Evolutionary conservation across 30 jellyfish, hydroid and myxozoan genomes (phyloP).

Genomic region (Cassiopea xamachana): DNA sequence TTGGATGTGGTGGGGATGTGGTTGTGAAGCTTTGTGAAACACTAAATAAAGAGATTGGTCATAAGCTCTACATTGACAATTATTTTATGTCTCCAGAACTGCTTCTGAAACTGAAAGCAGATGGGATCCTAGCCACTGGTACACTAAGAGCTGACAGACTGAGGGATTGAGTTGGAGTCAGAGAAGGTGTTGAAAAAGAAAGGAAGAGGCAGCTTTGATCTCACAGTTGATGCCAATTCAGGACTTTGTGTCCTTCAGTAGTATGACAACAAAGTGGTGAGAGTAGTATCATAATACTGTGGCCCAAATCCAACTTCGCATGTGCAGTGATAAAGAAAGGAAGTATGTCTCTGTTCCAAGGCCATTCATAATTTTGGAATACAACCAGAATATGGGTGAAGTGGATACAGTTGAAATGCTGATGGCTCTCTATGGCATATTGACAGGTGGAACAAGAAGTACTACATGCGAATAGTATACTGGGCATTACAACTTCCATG

Average conservation of each 20-base stretch:
- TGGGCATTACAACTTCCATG: slow-evolving; percentile 50
- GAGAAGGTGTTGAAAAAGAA: slow-evolving; percentile 32
- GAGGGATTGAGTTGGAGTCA: slow-evolving; percentile 11
- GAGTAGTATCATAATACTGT: slow-evolving; percentile 46
- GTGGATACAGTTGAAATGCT: slow-evolving; percentile 26
- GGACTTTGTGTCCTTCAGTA: slow-evolving; percentile 61
- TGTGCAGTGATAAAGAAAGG: slow-evolving; percentile 28
- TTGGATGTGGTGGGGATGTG: slow-evolving; percentile 54
- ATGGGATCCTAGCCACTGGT: slow-evolving; percentile 32
- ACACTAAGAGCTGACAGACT: slow-evolving; percentile 48
- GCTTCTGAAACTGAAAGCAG: slow-evolving; percentile 27
- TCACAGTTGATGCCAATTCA: slow-evolving; percentile 67
- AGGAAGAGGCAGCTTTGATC: slow-evolving; percentile 50
- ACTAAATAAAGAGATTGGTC: slow-evolving; percentile 9
- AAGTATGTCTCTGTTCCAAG: background rate
- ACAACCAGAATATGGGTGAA: slow-evolving; percentile 42
- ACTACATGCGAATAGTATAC: slow-evolving; percentile 28
- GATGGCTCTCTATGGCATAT: slow-evolving; percentile 32
- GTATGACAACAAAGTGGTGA: slow-evolving; percentile 74
- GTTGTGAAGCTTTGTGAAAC: slow-evolving; percentile 52
- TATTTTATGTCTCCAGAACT: slow-evolving; percentile 55
- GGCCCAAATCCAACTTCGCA: slow-evolving; percentile 33
- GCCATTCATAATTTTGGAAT: slow-evolving; percentile 39
- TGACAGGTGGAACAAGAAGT: slow-evolving; percentile 40
- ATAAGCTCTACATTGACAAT: slow-evolving; percentile 60